Evolutionary conservation across 2,113 vertebrate genomes (phyloP), one percentile per base, ranked within the genome.

Genomic region (Sander vitreus): DNA sequence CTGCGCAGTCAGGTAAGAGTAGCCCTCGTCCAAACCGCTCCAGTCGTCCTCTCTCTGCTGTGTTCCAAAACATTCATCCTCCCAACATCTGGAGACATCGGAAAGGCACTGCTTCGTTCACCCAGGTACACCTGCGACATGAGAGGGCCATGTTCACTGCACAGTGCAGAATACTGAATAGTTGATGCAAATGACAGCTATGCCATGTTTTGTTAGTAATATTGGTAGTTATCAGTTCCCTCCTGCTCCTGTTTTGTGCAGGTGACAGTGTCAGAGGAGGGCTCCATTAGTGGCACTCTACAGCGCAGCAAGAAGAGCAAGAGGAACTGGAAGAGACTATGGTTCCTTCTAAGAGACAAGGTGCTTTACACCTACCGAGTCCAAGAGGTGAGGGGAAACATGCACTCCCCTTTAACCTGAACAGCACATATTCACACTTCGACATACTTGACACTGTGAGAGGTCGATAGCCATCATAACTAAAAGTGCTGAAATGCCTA

Each of bases 341-440:
- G 98, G 98, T 99, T 99, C 88, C 97, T 98, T 80, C 96, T 99
- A 90, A 98, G 99, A 96, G 98, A 98, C 96, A 99, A 99, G 96
- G 98, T 99, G 85, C 97, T 98, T 89, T 99, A 98, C 95, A 98
- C 97, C 92, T 99, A 98, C 91, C 82, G 89, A 85, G 96, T 96
- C 85, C 96, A 96, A 0, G 97, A 99, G 97, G 98, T 99, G 96
- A 95, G 95, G 89, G 93, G 93, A 92, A 91, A 89, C 72, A 84
- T 83, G 88, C 86, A 64, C 87, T 94, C 93, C 92, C 90, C 92
- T 93, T 92, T 74, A 86, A 89, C 89, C 91, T 88, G 80, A 83
- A 70, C 78, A 58, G 7, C 58, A 57, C 62, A 79, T 30, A 74
- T 72, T 65, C 47, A 80, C 66, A 83, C 21, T 68, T 33, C 72